Percentiles rank a stretch among this genome's conserved stretches.
Evolutionary conservation across 2,113 vertebrate genomes (phyloP).

Genomic region (Propithecus coquereli): DNA sequence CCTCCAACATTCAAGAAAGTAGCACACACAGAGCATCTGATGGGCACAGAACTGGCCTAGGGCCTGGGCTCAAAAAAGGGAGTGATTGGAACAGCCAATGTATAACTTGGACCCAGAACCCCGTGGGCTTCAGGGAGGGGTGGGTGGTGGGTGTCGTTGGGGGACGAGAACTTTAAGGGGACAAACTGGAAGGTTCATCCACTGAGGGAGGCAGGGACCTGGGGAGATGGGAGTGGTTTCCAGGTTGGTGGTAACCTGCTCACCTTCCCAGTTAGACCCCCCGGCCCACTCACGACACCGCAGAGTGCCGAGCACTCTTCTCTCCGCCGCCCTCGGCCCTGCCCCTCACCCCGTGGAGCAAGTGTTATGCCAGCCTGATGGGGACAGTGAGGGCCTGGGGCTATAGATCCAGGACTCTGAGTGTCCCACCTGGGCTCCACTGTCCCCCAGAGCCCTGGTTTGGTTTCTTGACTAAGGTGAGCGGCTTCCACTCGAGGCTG

Average conservation of each 20-base stretch:
- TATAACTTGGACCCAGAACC: background rate
- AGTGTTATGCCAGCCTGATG: accelerated
- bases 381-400: background rate
- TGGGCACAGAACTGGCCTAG: background rate
- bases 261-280: accelerated
- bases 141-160: background rate
- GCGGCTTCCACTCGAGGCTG: background rate
- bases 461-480: too few relatives aligned
- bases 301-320: background rate
- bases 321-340: background rate
- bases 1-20: background rate
- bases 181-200: background rate
- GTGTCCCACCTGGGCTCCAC: background rate
- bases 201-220: background rate
- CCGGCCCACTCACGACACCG: accelerated
- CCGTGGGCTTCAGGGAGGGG: too few relatives aligned
- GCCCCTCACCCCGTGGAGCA: accelerated
- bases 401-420: background rate
- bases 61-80: background rate
- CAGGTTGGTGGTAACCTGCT: background rate
- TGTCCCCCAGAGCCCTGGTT: background rate
- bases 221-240: background rate
- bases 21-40: accelerated
- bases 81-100: accelerated
- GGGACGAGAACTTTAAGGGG: background rate